Percentiles rank a stretch among this genome's conserved stretches.
These are phyloP conservation scores for Phlogophora meticulosa DNA, from an alignment of 2,888 invertebrate genomes.

Conservation along the genomic window DNA sequence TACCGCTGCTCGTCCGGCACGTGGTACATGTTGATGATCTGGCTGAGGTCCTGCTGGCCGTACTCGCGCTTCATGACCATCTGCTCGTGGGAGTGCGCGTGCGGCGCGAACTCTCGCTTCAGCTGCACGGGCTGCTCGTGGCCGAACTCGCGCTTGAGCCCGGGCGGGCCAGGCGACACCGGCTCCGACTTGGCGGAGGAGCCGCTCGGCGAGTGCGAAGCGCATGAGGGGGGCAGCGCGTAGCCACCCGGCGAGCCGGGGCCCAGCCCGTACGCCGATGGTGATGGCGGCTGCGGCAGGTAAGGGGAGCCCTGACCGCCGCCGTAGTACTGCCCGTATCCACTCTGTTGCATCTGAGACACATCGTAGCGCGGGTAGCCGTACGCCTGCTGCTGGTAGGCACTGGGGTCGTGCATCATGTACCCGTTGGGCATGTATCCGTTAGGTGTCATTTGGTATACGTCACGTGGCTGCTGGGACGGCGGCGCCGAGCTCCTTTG, in stretches of 20 bases:
- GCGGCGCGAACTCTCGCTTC: constrained; percentile 90
- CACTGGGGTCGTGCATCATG: constrained; percentile 96
- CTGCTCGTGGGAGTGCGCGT: constrained; percentile 87
- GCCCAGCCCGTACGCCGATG: constrained; percentile 92
- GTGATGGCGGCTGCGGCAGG: constrained; percentile 93
- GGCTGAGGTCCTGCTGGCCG: constrained; percentile 92
- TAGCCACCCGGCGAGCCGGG: constrained; percentile 93
- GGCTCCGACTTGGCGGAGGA: constrained; percentile 97
- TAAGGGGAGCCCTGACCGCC: constrained; percentile 95
- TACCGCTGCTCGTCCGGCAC: constrained; percentile 92
- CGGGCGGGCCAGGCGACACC: constrained; percentile 94
- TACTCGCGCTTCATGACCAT: constrained; percentile 94
- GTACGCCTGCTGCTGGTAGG: constrained; percentile 95
- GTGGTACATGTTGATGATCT: constrained; percentile 93
- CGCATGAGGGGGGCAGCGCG: constrained; percentile 93
- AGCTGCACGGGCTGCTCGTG: constrained; percentile 90
- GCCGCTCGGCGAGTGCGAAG: constrained; percentile 96
- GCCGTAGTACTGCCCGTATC: constrained; percentile 94
- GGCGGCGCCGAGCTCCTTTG: constrained; percentile 90
- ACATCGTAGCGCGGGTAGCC: constrained; percentile 97
- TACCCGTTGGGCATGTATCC: constrained; percentile 99
- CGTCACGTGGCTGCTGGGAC: constrained; percentile 94
- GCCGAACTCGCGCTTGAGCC: constrained; percentile 89
- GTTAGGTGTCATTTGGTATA: constrained; percentile 97
- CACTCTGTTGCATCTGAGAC: constrained; percentile 95